Conservation (phyloP, 2,888 invertebrate species). For the Prosapia bicincta region DNA sequence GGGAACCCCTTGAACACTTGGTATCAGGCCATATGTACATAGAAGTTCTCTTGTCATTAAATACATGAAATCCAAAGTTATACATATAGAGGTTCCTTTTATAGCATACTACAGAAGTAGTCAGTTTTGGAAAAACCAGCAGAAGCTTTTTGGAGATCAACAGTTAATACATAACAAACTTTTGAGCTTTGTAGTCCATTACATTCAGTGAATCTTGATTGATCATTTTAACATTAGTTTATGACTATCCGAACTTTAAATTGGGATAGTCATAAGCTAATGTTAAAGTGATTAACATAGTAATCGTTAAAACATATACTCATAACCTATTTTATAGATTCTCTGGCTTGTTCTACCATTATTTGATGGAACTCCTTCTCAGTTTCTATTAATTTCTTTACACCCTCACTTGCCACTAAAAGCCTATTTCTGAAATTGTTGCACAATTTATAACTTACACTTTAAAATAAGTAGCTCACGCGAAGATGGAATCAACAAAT, state of each 20-base stretch:
- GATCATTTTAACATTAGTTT: too few relatives aligned
- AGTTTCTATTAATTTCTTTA: slow-evolving; percentile 7
- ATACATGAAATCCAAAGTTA: slow-evolving; percentile 3
- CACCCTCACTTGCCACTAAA: slow-evolving; percentile 9
- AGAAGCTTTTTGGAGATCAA: too few relatives aligned
- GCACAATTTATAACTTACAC: slow-evolving; percentile 11
- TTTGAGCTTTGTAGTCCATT: too few relatives aligned
- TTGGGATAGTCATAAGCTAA: too few relatives aligned
- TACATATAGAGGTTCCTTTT: slow-evolving; percentile 18
- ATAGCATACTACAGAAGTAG: neutral
- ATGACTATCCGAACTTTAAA: too few relatives aligned
- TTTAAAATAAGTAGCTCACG: too few relatives aligned
- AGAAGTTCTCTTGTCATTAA: slow-evolving; percentile 7
- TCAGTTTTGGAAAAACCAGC: too few relatives aligned
- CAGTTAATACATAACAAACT: too few relatives aligned
- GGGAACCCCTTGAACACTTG: slow-evolving; percentile 4
- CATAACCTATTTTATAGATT: neutral
- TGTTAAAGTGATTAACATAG: too few relatives aligned
- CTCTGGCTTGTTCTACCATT: too few relatives aligned
- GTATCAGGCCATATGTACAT: slow-evolving; percentile 17
- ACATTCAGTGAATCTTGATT: too few relatives aligned
- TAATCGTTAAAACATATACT: slow-evolving; percentile 14
- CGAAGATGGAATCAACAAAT: too few relatives aligned
- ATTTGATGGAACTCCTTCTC: neutral
- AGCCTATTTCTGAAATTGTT: slow-evolving; percentile 12